Percentiles rank a stretch among this genome's conserved stretches.
These are phyloP conservation scores for Hymenochirus boettgeri DNA, from an alignment of 2,113 vertebrate genomes.

Conservation along the genomic window DNA sequence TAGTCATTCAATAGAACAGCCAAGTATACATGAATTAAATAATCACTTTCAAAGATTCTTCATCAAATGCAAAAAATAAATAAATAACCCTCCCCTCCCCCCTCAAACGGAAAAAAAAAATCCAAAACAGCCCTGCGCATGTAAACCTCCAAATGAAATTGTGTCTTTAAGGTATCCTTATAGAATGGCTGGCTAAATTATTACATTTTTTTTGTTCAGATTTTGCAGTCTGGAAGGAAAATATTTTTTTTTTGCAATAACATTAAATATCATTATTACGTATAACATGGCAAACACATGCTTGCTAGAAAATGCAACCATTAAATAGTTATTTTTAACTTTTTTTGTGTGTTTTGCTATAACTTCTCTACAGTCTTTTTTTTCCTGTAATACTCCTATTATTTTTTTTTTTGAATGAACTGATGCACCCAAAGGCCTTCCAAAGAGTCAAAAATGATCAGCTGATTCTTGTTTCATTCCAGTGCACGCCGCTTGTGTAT, in stretches of 20 bases:
- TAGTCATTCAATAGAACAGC: slow-evolving; percentile 27
- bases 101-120: too few species aligned
- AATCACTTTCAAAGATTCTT: slow-evolving; percentile 24
- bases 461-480: slow-evolving; percentile 15
- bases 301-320: slow-evolving; percentile 52
- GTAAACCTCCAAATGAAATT: slow-evolving; percentile 27
- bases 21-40: slow-evolving; percentile 23
- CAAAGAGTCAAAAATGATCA: slow-evolving; percentile 27
- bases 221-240: slow-evolving; percentile 50
- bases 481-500: slow-evolving; percentile 34
- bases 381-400: slow-evolving; percentile 10
- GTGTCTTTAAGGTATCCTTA: slow-evolving; percentile 39
- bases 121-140: slow-evolving; percentile 3
- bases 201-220: slow-evolving; percentile 39
- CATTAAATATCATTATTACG: slow-evolving; percentile 50
- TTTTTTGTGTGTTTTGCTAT: slow-evolving; percentile 19
- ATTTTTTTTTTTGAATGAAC: slow-evolving; percentile 24
- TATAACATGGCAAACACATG: slow-evolving; percentile 52
- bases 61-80: slow-evolving; percentile 26
- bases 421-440: slow-evolving; percentile 7
- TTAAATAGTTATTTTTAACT: slow-evolving; percentile 46
- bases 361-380: slow-evolving; percentile 27
- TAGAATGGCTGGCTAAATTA: slow-evolving; percentile 44
- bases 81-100: too few species aligned
- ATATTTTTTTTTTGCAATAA: slow-evolving; percentile 53